Conservation (phyloP, 2,888 invertebrate genomes). For the Pharmacophagus antenor region DNA sequence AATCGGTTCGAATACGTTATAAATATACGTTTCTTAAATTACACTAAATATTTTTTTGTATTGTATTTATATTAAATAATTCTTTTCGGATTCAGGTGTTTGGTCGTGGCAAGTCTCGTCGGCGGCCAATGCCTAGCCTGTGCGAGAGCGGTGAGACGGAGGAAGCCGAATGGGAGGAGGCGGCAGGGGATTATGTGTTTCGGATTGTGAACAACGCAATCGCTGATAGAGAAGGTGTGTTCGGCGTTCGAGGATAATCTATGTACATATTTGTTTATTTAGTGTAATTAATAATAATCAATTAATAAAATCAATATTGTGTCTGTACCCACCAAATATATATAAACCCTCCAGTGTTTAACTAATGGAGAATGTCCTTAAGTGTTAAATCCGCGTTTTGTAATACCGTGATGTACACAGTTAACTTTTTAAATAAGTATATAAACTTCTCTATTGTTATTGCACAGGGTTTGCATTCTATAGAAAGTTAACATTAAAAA, state of each 20-base stretch:
- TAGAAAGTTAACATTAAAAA: not conserved
- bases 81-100: constrained; percentile 57
- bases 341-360: too few species aligned
- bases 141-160: constrained; percentile 81
- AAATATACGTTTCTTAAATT: not conserved
- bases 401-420: too few species aligned
- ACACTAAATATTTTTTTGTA: not conserved
- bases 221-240: constrained; percentile 84
- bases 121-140: constrained; percentile 84
- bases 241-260: not conserved
- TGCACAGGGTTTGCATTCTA: too few species aligned
- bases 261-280: too few species aligned
- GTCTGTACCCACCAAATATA: too few species aligned
- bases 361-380: too few species aligned
- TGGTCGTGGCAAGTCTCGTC: constrained; percentile 79
- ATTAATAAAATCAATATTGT: too few species aligned
- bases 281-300: too few species aligned
- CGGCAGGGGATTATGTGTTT: constrained; percentile 91
- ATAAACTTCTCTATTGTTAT: too few species aligned
- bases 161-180: constrained; percentile 78
- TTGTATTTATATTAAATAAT: not conserved
- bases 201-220: constrained; percentile 89
- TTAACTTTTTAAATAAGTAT: too few species aligned
- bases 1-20: not conserved
- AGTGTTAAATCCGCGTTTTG: too few species aligned